Conservation (phyloP, 2,797 vertebrate genomes). For the Spheniscus humboldti region DNA sequence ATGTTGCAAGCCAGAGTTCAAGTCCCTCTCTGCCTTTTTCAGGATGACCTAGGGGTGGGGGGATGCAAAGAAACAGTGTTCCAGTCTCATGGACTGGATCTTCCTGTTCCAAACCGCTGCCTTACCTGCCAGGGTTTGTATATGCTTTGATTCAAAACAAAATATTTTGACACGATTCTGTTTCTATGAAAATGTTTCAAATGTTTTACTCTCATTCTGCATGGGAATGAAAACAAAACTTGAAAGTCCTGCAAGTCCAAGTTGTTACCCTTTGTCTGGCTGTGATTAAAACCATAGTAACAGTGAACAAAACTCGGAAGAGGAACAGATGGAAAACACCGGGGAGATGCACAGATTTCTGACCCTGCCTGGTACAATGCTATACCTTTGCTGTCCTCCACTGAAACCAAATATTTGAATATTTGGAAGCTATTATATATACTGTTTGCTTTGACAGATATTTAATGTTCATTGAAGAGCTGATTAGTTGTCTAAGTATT, state of each 20-base stretch:
- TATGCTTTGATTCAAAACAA: not conserved
- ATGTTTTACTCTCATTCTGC: not conserved
- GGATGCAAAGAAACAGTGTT: not conserved
- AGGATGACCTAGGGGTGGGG: not conserved
- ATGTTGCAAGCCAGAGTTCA: not conserved
- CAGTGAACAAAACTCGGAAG: not conserved
- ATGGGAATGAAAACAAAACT: not conserved
- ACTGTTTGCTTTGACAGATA: not conserved
- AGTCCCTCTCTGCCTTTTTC: not conserved
- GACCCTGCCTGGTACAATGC: not conserved
- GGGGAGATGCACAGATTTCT: not conserved
- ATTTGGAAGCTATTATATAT: not conserved
- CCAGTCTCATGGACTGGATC: not conserved
- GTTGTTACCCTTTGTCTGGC: not conserved
- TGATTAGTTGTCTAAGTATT: not conserved
- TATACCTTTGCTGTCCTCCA: not conserved
- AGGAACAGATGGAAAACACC: not conserved
- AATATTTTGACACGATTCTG: not conserved
- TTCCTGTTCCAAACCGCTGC: not conserved
- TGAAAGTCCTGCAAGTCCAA: not conserved
- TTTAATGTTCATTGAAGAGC: not conserved
- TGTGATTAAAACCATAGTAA: not conserved
- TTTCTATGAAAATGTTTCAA: not conserved
- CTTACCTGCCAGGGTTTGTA: not conserved
- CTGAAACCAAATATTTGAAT: not conserved